Evolutionary conservation across 2,113 vertebrate genomes (phyloP), one percentile per base, ranked within the genome.

Genomic region (Syngnathus typhle): DNA sequence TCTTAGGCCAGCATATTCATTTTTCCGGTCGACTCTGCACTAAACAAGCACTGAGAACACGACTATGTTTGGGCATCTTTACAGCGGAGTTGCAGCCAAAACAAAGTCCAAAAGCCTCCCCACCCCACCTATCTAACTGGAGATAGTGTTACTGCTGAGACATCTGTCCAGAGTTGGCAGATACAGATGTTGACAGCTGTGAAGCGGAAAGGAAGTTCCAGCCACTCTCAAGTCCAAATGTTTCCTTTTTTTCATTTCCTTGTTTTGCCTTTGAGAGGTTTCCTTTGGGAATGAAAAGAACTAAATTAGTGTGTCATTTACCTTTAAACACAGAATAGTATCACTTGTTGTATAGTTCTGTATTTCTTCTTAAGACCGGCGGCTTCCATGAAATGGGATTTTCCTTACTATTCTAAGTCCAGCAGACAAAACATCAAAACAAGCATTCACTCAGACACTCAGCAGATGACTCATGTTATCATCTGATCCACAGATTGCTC

Each of bases 101-200:
- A 62, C 12, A 62, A 62, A 23, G 39, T 62, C 60, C 21, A 44
- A 62, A 27, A 62, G 49, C 69, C 78, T 15, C 61, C 46, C 64
- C 59, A 56, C 76, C 69, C 49, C 66, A 65, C 67, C 58, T 60
- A 80, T 74, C 68, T 79, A 74, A 80, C 79, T 72, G 44, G 60
- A 77, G 71, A 76, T 71, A 81, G 64, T 83, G 70, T 84, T 82
- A 73, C 82, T 79, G 59, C 73, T 71, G 79, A 70, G 76, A 88
- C 87, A 90, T 92, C 87, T 91, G 87, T 88, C 84, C 72, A 67
- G 71, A 70, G 77, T 81, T 88, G 85, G 85, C 83, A 88, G 72
- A 81, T 79, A 76, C 82, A 86, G 86, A 89, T 90, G 85, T 88
- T 88, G 83, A 87, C 72, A 70, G 77, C 78, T 87, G 81, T 72